A percentile compares a stretch with the other conserved stretches of the same genome.
Conservation (phyloP, 2,888 invertebrate genomes). For the Ophioninae sp. region DNA sequence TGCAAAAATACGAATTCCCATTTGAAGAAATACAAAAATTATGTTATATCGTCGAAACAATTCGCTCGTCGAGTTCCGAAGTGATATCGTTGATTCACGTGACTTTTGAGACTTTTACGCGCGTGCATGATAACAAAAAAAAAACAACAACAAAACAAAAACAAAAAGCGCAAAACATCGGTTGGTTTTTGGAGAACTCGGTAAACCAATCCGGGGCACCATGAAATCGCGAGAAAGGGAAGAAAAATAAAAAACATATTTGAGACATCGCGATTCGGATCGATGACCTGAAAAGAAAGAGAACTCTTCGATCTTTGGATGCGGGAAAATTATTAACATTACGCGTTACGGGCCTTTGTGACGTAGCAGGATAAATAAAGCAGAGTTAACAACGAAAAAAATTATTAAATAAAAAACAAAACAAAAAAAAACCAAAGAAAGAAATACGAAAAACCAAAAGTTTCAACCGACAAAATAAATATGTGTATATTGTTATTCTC, state of each 20-base stretch:
- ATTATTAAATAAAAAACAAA: neutral
- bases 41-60: neutral
- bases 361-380: slow-evolving; percentile 35
- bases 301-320: neutral
- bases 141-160: too few relatives aligned
- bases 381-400: slow-evolving; percentile 22
- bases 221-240: neutral
- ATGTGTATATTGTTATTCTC: slow-evolving; percentile 74
- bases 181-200: neutral
- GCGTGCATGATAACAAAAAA: neutral
- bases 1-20: neutral
- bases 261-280: neutral
- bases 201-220: neutral
- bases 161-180: neutral
- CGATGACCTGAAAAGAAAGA: neutral
- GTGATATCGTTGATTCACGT: neutral
- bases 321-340: neutral
- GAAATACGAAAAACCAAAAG: slow-evolving; percentile 67
- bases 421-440: slow-evolving; percentile 11
- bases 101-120: neutral
- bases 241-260: neutral
- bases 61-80: neutral
- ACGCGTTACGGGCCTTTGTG: slow-evolving; percentile 22
- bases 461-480: slow-evolving; percentile 77
- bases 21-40: neutral